Evolutionary conservation across 2,113 vertebrate species (phyloP).

Genomic region (Nothocercus nigrocapillus): DNA sequence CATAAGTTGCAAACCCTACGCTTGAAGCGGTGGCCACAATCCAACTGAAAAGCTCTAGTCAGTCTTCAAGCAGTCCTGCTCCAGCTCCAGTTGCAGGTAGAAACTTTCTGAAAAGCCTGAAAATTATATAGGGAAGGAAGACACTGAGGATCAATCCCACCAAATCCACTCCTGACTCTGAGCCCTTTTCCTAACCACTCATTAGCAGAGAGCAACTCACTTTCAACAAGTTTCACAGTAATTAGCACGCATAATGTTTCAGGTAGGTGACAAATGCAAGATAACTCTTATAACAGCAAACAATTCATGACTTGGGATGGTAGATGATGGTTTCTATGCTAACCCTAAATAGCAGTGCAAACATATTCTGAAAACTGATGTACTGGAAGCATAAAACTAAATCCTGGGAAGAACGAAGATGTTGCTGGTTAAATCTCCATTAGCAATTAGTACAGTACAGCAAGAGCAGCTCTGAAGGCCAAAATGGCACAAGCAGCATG

Average conservation of each 20-base stretch:
- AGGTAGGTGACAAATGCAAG: fast-evolving
- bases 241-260: fast-evolving
- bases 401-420: not conserved
- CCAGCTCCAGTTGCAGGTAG: not conserved
- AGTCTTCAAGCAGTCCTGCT: not conserved
- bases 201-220: not conserved
- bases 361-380: not conserved
- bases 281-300: not conserved
- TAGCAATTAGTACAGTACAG: not conserved
- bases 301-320: fast-evolving
- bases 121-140: not conserved
- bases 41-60: not conserved
- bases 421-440: not conserved
- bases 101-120: fast-evolving
- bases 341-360: not conserved
- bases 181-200: not conserved
- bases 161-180: not conserved
- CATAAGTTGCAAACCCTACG: fast-evolving
- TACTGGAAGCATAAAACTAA: not conserved
- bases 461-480: not conserved
- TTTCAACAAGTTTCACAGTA: not conserved
- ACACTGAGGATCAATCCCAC: not conserved
- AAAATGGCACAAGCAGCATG: not conserved
- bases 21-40: not conserved
- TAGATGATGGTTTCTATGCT: not conserved